Base-by-base conservation (phyloP, 2,888 invertebrate species). In the Ceramica pisi region DNA sequence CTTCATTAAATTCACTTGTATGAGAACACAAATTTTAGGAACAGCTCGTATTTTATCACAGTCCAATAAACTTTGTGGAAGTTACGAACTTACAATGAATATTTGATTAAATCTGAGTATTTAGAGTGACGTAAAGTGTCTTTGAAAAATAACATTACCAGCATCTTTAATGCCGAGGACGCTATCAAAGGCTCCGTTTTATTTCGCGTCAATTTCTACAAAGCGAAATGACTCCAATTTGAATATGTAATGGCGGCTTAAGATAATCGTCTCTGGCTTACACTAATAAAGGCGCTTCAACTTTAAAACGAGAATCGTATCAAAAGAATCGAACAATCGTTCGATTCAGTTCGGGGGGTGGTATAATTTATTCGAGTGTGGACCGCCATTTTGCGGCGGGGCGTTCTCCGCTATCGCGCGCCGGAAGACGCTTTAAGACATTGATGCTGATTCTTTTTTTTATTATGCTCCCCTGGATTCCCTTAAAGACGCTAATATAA, bases 211-310 rank as follows among this genome's bases (percentile, higher is more conserved):
- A 96, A 95, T 95, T 95, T 94, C 95, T 90, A 91, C 94, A 94
- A 94, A 94, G 93, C 94, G 90, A 94, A 95, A 95, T 94, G 95
- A 94, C 94, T 95, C 90, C 95, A 94, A 96, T 96, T 96, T 96
- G 95, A 96, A 96, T 96, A 96, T 96, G 96, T 96, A 96, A 96
- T 95, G 93, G 94, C 82, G 92, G 95, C 95, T 95, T 95, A 95
- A 93, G 93, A 96, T 96, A 96, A 96, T 95, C 96, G 95, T 92
- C 89, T 80, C 92, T 93, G 94, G 95, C 96, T 96, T 96, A 95
- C 95, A 95, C 96, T 96, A 95, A 96, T 96, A 96, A 96, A 94
- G 95, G 93, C 90, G 92, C 90, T 85, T 86, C 90, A 92, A 93
- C 92, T 95, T 93, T 94, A 94, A 95, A 94, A 92, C 91, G 92